These are phyloP conservation scores for Fulica atra DNA, from an alignment of 2,113 vertebrate genomes.

Conservation along the genomic window DNA sequence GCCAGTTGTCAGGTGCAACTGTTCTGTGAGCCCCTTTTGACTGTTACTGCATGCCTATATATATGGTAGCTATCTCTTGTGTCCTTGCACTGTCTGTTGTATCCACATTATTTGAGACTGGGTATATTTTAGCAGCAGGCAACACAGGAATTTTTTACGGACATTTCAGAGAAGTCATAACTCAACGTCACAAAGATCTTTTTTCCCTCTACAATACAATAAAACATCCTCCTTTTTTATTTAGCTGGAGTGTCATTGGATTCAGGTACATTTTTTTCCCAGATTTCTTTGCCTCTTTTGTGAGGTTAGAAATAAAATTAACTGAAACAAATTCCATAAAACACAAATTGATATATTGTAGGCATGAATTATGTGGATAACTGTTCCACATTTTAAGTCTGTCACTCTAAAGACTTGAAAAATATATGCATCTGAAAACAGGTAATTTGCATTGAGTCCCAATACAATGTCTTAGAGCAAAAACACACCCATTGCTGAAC, in stretches of 20 bases:
- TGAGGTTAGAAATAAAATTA: constrained; percentile 28
- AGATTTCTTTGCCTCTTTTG: constrained; percentile 2
- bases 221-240: constrained; percentile 35
- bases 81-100: constrained; percentile 18
- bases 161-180: constrained; percentile 7
- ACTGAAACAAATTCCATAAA: constrained; percentile 37
- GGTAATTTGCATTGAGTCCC: constrained; percentile 17
- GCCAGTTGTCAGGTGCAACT: background rate
- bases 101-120: background rate
- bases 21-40: background rate
- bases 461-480: constrained; percentile 22
- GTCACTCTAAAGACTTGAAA: constrained; percentile 12
- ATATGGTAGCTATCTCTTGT: background rate
- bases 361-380: constrained; percentile 46
- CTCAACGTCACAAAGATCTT: background rate
- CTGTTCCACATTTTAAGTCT: constrained; percentile 25
- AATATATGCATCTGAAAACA: constrained; percentile 24
- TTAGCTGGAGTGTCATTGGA: background rate
- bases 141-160: background rate
- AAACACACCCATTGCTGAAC: constrained; percentile 12
- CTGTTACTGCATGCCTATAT: background rate
- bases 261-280: background rate
- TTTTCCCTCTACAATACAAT: background rate
- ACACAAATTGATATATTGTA: background rate
- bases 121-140: background rate